Evolutionary conservation across 2,113 vertebrate species (phyloP).

Genomic region (Hemibates koningsi): DNA sequence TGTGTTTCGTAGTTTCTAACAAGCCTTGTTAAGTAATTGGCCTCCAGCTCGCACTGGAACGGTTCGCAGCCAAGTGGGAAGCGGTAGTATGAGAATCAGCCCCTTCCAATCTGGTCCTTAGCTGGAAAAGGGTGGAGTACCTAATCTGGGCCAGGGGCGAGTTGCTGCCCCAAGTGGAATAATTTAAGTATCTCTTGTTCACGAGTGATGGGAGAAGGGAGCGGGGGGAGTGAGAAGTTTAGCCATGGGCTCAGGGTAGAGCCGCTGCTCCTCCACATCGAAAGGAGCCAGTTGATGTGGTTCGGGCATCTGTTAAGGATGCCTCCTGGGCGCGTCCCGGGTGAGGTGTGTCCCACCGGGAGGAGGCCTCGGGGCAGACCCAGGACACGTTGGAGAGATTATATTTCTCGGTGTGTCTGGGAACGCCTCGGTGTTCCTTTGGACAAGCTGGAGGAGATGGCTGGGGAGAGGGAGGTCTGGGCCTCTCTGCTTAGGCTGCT

Average conservation of each 20-base stretch:
- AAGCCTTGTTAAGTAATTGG: neutral
- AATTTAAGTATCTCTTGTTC: neutral
- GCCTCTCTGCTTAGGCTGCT: neutral
- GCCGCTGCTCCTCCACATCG: neutral
- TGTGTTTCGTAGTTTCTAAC: neutral
- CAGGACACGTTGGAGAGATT: neutral
- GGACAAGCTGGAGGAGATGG: rapidly evolving
- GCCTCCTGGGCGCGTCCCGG: rapidly evolving
- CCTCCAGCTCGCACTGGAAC: neutral
- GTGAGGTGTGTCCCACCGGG: neutral
- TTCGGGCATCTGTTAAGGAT: neutral
- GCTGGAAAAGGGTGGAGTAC: neutral
- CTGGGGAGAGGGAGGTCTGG: neutral
- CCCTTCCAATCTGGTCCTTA: neutral
- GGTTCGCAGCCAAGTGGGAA: neutral
- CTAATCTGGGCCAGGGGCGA: neutral
- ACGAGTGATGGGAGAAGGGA: neutral
- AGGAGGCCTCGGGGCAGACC: neutral
- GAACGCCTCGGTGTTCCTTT: neutral
- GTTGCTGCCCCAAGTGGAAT: neutral
- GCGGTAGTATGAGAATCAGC: neutral
- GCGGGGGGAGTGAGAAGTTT: neutral
- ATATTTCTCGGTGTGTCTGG: neutral
- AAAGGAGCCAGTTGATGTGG: neutral
- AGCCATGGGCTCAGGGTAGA: neutral